Conservation (phyloP, 92 coral and sea anemone genomes). For the Siderastrea siderea region DNA sequence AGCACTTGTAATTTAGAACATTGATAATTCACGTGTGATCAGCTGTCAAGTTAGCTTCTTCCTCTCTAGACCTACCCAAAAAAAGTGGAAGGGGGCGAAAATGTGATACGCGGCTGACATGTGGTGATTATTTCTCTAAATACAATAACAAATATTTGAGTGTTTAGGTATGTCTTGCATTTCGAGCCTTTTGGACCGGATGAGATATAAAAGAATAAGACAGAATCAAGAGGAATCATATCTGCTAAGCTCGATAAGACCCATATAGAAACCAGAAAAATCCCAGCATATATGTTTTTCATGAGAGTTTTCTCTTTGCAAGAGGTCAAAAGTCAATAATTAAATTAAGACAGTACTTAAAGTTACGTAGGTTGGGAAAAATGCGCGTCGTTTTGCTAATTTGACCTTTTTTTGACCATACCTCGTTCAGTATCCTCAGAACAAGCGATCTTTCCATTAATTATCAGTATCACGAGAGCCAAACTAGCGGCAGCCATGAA, state of each 20-base stretch:
- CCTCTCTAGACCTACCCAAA: neutral
- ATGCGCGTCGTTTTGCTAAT: neutral
- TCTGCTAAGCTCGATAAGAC: neutral
- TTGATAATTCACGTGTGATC: neutral
- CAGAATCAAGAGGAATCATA: neutral
- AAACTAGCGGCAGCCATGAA: neutral
- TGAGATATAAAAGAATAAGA: neutral
- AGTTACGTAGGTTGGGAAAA: neutral
- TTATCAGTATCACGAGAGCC: constrained; percentile 7
- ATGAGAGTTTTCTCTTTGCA: neutral
- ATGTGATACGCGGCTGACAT: neutral
- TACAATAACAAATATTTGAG: neutral
- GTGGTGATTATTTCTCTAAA: neutral
- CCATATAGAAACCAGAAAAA: neutral
- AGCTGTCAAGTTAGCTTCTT: neutral
- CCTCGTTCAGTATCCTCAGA: neutral
- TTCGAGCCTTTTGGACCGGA: neutral
- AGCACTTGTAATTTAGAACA: neutral
- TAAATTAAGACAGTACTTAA: neutral
- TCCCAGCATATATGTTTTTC: neutral
- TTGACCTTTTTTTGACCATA: neutral
- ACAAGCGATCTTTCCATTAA: constrained; percentile 6
- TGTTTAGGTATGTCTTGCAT: neutral
- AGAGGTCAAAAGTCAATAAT: neutral
- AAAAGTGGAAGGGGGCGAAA: neutral